Base-by-base conservation (phyloP, 2,797 vertebrate species). In the Anabas testudineus region DNA sequence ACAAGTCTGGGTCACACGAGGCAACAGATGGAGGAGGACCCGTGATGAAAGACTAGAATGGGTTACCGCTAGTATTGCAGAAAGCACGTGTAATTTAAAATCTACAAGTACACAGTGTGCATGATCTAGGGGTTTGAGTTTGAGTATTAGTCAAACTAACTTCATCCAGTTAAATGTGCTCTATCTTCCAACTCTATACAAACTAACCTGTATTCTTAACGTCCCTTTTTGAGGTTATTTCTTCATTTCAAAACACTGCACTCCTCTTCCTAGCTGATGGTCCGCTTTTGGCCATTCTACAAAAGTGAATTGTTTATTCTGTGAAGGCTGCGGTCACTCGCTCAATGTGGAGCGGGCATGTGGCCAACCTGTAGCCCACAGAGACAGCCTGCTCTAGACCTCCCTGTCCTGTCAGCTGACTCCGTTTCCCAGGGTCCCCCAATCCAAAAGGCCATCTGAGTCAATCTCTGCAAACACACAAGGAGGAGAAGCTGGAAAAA, bases 401-500 rank as follows among this genome's bases (percentile, higher is more conserved):
- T 76, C 82, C 77, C 76, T 82, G 86, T 91, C 90, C 72, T 83
- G 87, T 93, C 93, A 94, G 92, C 92, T 92, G 94, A 93, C 90
- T 91, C 45, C 0, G 71, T 91, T 95, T 94, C 93, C 92, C 93
- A 93, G 88, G 92, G 86, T 89, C 90, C 85, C 71, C 78, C 70
- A 62, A 82, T 87, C 80, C 89, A 75, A 90, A 92, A 93, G 93
- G 90, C 87, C 93, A 93, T 93, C 90, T 70, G 83, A 93, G 91
- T 93, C 87, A 90, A 83, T 89, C 86, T 93, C 63, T 88, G 78
- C 91, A 93, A 93, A 94, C 91, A 93, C 91, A 92, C 81, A 49
- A 76, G 71, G 63, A 88, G 76, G 74, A 82, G 78, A 82, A 74
- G 73, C 79, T 72, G 80, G 81, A 86, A 87, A 91, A 90, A 90